Evolutionary conservation across 1,140 invertebrate species (phyloP).

Genomic region (Drosophila sproati): DNA sequence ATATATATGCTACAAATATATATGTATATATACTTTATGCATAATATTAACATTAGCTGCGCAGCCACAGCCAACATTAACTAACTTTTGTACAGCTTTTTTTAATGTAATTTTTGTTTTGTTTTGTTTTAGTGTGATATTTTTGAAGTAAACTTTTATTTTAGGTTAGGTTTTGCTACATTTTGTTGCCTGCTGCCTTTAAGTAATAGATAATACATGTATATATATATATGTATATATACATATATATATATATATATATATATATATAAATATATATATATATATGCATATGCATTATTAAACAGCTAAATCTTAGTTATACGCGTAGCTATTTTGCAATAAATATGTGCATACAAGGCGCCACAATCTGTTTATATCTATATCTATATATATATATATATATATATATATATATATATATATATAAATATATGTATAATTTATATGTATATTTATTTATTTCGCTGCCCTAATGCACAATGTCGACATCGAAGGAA

Average conservation of each 20-base stretch:
- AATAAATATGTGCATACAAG: constrained; percentile 73
- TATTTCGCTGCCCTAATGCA: constrained; percentile 62
- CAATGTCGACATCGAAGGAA: constrained; percentile 58
- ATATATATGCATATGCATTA: constrained; percentile 59
- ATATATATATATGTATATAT: constrained; percentile 52
- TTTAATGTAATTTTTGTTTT: constrained; percentile 21
- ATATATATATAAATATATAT: constrained; percentile 56
- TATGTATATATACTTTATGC: constrained; percentile 62
- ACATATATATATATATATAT: constrained; percentile 53
- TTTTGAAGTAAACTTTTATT: constrained; percentile 68
- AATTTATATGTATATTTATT: constrained; percentile 49
- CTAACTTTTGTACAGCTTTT: constrained; percentile 74
- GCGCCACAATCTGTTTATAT: constrained; percentile 56
- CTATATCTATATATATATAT: constrained; percentile 42
- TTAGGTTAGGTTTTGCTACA: constrained; percentile 69
- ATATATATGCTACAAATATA: constrained; percentile 47
- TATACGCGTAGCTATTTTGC: constrained; percentile 68
- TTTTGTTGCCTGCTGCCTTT: constrained; percentile 61
- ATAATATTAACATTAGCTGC: constrained; percentile 50
- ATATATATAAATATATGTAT: constrained; percentile 42
- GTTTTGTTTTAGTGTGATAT: constrained; percentile 63
- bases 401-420: constrained; percentile 39
- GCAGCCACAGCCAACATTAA: constrained; percentile 53
- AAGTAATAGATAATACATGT: constrained; percentile 55
- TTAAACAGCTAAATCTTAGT: constrained; percentile 71